Conservation (phyloP, 2,797 vertebrate species). For the Monodelphis domestica region DNA sequence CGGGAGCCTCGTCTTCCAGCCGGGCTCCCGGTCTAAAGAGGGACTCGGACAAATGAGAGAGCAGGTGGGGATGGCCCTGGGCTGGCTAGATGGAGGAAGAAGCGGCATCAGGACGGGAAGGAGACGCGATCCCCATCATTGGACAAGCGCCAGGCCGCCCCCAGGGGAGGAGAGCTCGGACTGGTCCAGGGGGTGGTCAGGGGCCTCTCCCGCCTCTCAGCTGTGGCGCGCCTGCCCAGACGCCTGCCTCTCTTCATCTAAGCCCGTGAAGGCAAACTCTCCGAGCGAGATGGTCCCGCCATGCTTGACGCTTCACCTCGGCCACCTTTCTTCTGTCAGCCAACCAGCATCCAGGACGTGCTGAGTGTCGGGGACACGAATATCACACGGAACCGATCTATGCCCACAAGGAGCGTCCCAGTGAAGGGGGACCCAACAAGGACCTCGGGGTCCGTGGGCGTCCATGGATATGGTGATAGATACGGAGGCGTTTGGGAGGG, state of each 20-base stretch:
- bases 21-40: background rate
- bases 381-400: background rate
- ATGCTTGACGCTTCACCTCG: background rate
- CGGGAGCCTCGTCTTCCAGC: background rate
- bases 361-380: background rate
- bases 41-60: background rate
- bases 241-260: background rate
- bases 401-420: background rate
- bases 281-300: background rate
- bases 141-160: background rate
- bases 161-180: background rate
- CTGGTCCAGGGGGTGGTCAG: background rate
- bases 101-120: background rate
- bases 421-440: background rate
- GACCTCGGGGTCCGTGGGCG: background rate
- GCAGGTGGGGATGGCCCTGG: background rate
- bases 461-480: no score
- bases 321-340: background rate
- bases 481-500: no score
- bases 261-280: background rate
- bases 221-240: background rate
- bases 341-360: background rate
- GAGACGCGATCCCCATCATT: background rate
- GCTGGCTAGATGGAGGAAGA: background rate
- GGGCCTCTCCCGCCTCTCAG: background rate